Percentiles rank a stretch among this genome's conserved stretches.
Evolutionary conservation across 2,888 invertebrate genomes (phyloP).

Genomic region (Eudasyphora cyanicolor): DNA sequence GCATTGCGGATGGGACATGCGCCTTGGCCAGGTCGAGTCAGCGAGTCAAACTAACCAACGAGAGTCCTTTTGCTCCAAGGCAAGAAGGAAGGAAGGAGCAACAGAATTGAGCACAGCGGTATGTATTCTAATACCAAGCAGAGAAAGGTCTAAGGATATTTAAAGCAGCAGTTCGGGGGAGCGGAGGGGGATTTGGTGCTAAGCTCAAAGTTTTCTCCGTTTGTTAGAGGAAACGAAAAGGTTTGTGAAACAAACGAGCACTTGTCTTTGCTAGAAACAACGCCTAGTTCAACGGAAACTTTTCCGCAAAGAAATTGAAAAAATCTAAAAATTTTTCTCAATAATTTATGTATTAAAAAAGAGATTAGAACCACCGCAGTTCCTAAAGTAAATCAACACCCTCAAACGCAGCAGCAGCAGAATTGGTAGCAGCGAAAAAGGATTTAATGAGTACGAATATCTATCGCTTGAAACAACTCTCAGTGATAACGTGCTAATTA

Average conservation of each 20-base stretch:
- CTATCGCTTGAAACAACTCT: background rate
- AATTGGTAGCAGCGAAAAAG: background rate
- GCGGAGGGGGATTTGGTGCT: background rate
- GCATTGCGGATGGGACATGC: conserved; percentile 5
- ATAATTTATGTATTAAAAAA: no score
- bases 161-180: background rate
- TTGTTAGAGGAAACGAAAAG: conserved; percentile 11
- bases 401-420: background rate
- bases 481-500: conserved; percentile 6
- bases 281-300: conserved; percentile 28
- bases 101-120: background rate
- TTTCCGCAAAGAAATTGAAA: no score
- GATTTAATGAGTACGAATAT: background rate
- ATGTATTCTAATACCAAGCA: background rate
- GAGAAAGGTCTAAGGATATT: background rate
- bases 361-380: no score
- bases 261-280: background rate
- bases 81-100: no score
- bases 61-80: conserved; percentile 5
- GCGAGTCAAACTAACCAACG: no score
- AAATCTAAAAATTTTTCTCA: no score
- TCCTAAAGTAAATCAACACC: no score
- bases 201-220: no score
- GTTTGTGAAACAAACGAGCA: conserved; percentile 16
- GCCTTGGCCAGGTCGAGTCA: background rate